A percentile compares a stretch with the other conserved stretches of the same genome.
Evolutionary conservation across 2,797 vertebrate species (phyloP).

Genomic region (Euphonia xanthogaster): DNA sequence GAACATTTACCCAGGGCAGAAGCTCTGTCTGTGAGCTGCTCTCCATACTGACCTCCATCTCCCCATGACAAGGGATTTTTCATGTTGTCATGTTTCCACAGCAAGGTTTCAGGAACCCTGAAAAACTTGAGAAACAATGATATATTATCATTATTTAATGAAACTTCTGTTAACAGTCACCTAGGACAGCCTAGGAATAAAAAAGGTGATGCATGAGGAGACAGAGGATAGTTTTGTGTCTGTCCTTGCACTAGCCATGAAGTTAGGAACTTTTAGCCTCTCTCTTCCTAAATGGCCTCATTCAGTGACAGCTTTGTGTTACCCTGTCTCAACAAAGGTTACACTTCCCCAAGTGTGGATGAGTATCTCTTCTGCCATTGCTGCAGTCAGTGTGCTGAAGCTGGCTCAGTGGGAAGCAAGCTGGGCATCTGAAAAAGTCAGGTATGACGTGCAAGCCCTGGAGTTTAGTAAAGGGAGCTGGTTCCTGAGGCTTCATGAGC

Average conservation of each 20-base stretch:
- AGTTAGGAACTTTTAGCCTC: no score
- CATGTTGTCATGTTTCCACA: neutral
- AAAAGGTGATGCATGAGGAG: neutral
- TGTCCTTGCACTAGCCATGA: no score
- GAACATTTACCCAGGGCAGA: neutral
- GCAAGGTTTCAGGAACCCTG: neutral
- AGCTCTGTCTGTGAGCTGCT: neutral
- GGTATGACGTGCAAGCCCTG: neutral
- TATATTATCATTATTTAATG: neutral
- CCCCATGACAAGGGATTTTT: neutral
- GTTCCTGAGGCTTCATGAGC: neutral
- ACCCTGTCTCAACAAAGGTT: accelerated
- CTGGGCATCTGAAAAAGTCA: neutral
- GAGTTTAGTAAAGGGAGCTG: neutral
- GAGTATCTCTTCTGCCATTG: neutral
- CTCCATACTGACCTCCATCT: neutral
- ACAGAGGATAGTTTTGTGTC: no score
- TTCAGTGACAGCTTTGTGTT: no score
- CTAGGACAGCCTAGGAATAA: neutral
- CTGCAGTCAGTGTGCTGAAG: neutral
- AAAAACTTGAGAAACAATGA: neutral
- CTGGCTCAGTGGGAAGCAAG: neutral
- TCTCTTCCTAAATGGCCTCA: no score
- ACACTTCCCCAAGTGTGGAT: neutral
- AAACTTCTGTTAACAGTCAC: neutral